A percentile compares a stretch with the other conserved stretches of the same genome.
Conservation (phyloP, 2,797 vertebrate genomes). For the Uromys caudimaculatus region DNA sequence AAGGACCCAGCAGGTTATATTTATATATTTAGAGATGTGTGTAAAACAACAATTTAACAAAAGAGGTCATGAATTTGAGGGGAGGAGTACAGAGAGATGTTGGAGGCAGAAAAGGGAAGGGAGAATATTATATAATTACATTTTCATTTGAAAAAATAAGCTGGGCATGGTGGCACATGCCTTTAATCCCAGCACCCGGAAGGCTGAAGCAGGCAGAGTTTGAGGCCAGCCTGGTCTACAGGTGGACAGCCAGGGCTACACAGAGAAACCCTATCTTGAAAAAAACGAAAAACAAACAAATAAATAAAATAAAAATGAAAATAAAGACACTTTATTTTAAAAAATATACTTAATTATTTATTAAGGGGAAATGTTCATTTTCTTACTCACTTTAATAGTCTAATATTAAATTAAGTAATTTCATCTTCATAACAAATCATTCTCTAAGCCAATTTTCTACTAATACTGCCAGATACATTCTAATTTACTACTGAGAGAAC, state of each 20-base stretch:
- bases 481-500: slow-evolving; percentile 40
- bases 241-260: background rate
- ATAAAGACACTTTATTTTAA: background rate
- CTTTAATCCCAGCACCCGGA: background rate
- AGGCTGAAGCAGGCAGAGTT: background rate
- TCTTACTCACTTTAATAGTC: background rate
- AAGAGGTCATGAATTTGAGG: background rate
- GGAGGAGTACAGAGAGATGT: background rate
- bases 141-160: background rate
- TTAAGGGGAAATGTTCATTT: background rate
- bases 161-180: background rate
- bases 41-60: background rate
- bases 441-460: slow-evolving; percentile 34
- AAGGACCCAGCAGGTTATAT: background rate
- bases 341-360: background rate
- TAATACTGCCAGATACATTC: background rate
- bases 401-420: background rate
- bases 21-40: background rate
- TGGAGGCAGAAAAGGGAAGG: background rate
- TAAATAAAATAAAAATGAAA: background rate
- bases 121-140: background rate
- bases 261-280: background rate
- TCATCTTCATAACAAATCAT: slow-evolving; percentile 33
- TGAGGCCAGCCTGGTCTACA: background rate
- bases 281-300: background rate